Evolutionary conservation across 1,140 invertebrate genomes (phyloP).

Genomic region (Mya arenaria): DNA sequence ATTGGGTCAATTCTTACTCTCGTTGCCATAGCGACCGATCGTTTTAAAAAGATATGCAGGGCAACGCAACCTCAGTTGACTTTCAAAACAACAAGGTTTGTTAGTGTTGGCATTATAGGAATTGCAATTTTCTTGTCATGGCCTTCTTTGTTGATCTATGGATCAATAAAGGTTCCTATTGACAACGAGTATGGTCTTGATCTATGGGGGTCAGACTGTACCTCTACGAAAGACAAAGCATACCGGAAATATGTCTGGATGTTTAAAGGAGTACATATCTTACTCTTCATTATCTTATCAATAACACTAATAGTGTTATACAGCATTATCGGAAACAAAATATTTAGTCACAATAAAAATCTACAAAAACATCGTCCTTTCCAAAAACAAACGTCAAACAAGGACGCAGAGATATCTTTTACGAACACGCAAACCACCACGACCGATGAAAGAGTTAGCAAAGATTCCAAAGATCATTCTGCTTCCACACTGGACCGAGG

Average conservation of each 20-base stretch:
- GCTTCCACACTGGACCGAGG: no score
- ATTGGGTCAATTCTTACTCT: conserved; percentile 59
- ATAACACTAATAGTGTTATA: conserved; percentile 39
- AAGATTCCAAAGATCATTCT: not conserved
- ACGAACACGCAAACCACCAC: not conserved
- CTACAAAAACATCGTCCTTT: not conserved
- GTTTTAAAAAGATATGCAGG: conserved; percentile 59
- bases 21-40: conserved; percentile 55
- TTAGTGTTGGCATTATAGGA: not conserved
- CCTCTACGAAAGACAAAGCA: conserved; percentile 17
- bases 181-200: not conserved
- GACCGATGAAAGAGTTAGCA: not conserved
- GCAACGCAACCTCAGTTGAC: conserved; percentile 40
- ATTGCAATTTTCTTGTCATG: conserved; percentile 43
- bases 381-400: conserved; percentile 3
- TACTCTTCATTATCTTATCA: conserved; percentile 46
- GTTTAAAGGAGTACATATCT: conserved; percentile 49
- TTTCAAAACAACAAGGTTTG: conserved; percentile 31
- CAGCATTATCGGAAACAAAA: conserved; percentile 26
- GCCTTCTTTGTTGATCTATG: conserved; percentile 52
- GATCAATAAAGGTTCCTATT: conserved; percentile 11
- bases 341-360: conserved; percentile 21
- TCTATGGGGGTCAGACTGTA: conserved; percentile 55
- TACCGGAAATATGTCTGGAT: conserved; percentile 37
- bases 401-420: not conserved